A percentile compares a stretch with the other conserved stretches of the same genome.
Evolutionary conservation across 2,113 vertebrate genomes (phyloP).

Genomic region (Platysteira castanea): DNA sequence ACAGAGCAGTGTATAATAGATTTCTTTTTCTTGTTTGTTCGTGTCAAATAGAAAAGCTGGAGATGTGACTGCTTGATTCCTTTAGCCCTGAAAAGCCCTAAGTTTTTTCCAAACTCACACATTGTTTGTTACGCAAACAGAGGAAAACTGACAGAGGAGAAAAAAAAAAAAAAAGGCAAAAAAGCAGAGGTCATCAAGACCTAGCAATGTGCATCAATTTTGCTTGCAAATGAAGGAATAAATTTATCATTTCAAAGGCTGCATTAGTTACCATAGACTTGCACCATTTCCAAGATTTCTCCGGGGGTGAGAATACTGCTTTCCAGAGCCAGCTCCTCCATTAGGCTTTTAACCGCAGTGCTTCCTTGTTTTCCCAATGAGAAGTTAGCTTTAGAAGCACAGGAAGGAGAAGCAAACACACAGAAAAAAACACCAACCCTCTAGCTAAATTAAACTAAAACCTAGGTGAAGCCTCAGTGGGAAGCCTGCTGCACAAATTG

Average conservation of each 20-base stretch:
- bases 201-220: slow-evolving; percentile 8
- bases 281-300: slow-evolving; percentile 60
- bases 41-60: not conserved
- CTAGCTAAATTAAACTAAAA: slow-evolving; percentile 58
- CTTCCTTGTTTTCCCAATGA: slow-evolving; percentile 45
- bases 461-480: slow-evolving; percentile 10
- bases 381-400: slow-evolving; percentile 29
- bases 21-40: slow-evolving; percentile 22
- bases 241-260: slow-evolving; percentile 28
- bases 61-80: not conserved
- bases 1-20: slow-evolving; percentile 37
- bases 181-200: slow-evolving; percentile 5
- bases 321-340: slow-evolving; percentile 47
- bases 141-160: not conserved
- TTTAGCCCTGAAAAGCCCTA: slow-evolving; percentile 6
- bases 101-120: not conserved
- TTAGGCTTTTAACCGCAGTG: slow-evolving; percentile 45
- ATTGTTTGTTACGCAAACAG: not conserved
- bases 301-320: slow-evolving; percentile 50
- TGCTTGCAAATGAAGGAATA: slow-evolving; percentile 35
- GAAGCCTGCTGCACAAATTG: not conserved
- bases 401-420: not conserved
- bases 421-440: not conserved
- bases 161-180: not conserved
- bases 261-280: slow-evolving; percentile 4